Base-by-base conservation (phyloP, 2,888 invertebrate genomes). In the Agonopterix heracliana region DNA sequence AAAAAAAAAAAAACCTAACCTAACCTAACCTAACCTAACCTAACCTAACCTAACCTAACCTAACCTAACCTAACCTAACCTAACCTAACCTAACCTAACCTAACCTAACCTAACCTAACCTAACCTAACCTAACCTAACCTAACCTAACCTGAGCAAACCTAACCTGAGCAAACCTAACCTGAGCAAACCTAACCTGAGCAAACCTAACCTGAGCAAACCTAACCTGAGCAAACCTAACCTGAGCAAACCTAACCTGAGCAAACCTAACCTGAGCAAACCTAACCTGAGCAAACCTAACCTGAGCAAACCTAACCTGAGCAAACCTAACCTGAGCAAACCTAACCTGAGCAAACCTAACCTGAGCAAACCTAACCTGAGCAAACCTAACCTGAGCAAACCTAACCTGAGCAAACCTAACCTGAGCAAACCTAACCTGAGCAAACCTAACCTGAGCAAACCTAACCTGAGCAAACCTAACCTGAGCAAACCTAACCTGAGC, bases 381-480 rank as follows among this genome's bases (percentile, higher is more conserved):
- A n/a, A n/a, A n/a, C n/a, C n/a, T n/a, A 43, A 47, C 50, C 50
- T 50, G 47, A 51, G 47, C 51, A 48, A 51, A 51, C 51, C 51
- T 51, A 51, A 51, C 51, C 51, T 51, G 47, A 51, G 47, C 51
- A 48, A 51, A 51, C 51, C 51, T 50, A 50, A 50, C 50, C 50
- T 50, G 47, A 50, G 47, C 50, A 44, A 47, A 46, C 46, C 44
- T 43, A 53, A 47, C 47, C 49, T 48, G n/a, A n/a, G n/a, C n/a
- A n/a, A 17, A 17, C 17, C 36, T 36, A 60, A 60, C 57, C 56
- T 52, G 56, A 58, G 56, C 57, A 50, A 55, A 55, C 55, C 57
- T 52, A 59, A 54, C 56, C 55, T 50, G 56, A 54, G 54, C 59
- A 53, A 58, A 58, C 57, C 55, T 53, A 56, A 54, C 55, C 56